Percentiles rank a stretch among this genome's conserved stretches.
These are phyloP conservation scores for Machaerirhynchus nigripectus DNA, from an alignment of 2,113 vertebrate genomes.

Conservation along the genomic window DNA sequence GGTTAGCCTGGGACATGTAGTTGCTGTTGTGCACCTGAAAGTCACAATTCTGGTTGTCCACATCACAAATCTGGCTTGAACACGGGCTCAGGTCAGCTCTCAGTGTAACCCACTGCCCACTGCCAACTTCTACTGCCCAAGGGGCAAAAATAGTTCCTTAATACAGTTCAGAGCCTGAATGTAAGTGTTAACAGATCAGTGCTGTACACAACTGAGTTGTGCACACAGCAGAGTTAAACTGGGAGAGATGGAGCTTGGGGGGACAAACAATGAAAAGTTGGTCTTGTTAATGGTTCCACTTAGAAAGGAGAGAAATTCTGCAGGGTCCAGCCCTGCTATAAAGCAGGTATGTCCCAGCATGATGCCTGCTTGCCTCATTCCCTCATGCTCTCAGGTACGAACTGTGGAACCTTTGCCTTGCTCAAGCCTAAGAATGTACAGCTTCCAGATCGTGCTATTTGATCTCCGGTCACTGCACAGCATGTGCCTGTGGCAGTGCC, in stretches of 20 bases:
- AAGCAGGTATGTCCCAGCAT: background rate
- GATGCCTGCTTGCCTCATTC: background rate
- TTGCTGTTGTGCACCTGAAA: background rate
- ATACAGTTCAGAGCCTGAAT: background rate
- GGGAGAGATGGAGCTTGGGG: background rate
- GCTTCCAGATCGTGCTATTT: background rate
- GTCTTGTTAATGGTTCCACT: background rate
- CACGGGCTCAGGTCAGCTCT: background rate
- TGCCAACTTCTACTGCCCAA: background rate
- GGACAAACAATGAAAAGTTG: background rate
- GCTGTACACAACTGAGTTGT: background rate
- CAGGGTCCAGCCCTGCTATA: background rate
- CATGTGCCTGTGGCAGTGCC: background rate
- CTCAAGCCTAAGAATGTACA: background rate
- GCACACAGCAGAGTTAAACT: background rate
- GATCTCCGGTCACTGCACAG: background rate
- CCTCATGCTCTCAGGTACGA: fast-evolving
- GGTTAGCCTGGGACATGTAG: background rate
- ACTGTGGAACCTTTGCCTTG: background rate
- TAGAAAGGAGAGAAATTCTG: background rate
- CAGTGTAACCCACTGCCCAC: background rate
- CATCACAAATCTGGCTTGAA: background rate
- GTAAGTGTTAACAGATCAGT: background rate
- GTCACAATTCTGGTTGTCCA: background rate
- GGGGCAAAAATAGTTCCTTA: no score